Evolutionary conservation across 2,113 vertebrate genomes (phyloP).

Genomic region (Ciconia boyciana): DNA sequence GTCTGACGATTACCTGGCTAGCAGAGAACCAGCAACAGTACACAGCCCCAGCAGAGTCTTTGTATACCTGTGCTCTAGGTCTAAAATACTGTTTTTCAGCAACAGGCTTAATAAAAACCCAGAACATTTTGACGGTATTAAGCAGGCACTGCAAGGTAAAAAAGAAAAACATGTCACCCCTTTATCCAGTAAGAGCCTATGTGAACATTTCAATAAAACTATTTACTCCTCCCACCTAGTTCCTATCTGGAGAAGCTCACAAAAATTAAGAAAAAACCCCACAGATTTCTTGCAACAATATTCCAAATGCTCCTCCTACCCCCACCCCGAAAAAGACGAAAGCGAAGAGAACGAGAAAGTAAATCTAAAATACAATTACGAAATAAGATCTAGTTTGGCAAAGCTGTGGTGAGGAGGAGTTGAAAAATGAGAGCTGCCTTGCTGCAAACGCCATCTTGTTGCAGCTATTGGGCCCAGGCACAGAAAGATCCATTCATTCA

Average conservation of each 20-base stretch:
- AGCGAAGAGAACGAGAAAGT: slow-evolving; percentile 8
- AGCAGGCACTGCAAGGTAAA: background rate
- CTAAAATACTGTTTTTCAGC: background rate
- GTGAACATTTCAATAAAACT: slow-evolving; percentile 36
- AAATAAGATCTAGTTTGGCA: slow-evolving; percentile 51
- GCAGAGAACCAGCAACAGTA: background rate
- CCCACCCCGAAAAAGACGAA: background rate
- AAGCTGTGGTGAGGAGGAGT: slow-evolving; percentile 59
- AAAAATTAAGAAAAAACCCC: background rate
- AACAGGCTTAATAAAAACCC: background rate
- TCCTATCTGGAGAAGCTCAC: background rate
- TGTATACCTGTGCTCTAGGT: background rate
- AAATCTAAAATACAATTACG: slow-evolving; percentile 42
- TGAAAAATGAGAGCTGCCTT: slow-evolving; percentile 68
- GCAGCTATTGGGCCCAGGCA: slow-evolving; percentile 74
- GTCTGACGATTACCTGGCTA: background rate
- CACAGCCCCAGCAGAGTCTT: background rate
- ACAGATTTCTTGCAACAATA: background rate
- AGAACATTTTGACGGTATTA: background rate
- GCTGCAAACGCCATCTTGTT: slow-evolving; percentile 80
- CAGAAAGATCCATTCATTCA: slow-evolving; percentile 78
- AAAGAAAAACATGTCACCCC: background rate
- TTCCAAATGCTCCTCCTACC: background rate
- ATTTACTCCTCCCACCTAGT: slow-evolving; percentile 58
- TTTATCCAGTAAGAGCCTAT: background rate